Conservation (phyloP, 1,140 invertebrate species). For the Myzus persicae region DNA sequence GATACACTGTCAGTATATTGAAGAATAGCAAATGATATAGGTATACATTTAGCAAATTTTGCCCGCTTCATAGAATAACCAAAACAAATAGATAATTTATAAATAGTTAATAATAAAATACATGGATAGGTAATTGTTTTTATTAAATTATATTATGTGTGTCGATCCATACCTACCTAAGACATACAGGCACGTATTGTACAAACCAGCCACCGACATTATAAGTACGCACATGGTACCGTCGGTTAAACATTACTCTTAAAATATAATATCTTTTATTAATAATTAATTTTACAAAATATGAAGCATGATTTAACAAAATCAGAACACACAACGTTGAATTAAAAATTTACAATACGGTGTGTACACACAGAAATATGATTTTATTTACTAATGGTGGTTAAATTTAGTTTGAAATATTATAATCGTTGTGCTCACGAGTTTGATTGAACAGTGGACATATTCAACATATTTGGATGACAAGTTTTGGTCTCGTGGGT, state of each 20-base stretch:
- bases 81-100: too few species aligned
- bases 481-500: neutral
- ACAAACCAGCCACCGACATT: too few species aligned
- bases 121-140: too few species aligned
- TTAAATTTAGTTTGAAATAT: too few species aligned
- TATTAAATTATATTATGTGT: too few species aligned
- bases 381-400: neutral
- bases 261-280: neutral
- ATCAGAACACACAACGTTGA: neutral
- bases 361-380: neutral
- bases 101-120: too few species aligned
- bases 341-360: neutral
- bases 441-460: neutral
- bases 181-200: too few species aligned
- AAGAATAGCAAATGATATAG: neutral
- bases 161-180: too few species aligned
- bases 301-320: neutral
- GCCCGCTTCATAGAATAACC: neutral
- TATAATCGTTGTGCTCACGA: neutral
- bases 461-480: too few species aligned
- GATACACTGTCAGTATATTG: neutral
- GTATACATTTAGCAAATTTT: neutral
- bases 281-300: neutral
- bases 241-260: too few species aligned
- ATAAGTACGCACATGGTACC: neutral